Conservation (phyloP, 2,113 vertebrate species). For the Amblyornis subalaris region DNA sequence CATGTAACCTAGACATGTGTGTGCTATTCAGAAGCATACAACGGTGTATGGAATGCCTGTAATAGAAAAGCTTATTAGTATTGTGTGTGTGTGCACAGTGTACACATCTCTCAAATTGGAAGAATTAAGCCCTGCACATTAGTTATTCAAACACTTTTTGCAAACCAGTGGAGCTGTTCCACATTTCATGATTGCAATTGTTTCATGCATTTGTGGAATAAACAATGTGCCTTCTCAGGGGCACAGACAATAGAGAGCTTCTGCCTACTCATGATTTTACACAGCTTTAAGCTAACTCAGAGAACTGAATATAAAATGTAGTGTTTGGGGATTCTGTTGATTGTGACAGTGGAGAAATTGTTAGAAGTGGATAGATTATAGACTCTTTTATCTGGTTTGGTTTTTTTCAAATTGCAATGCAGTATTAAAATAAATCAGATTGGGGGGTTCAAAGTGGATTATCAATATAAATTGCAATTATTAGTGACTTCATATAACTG, state of each 20-base stretch:
- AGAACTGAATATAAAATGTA: background rate
- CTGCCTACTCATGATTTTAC: background rate
- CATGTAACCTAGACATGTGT: background rate
- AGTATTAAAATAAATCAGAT: background rate
- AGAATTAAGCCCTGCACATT: background rate
- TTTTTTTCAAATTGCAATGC: background rate
- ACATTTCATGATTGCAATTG: background rate
- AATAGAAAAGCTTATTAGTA: background rate
- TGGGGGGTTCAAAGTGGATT: background rate
- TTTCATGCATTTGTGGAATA: background rate
- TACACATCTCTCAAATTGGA: background rate
- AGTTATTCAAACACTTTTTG: background rate
- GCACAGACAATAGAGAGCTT: background rate
- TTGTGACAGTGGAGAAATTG: background rate
- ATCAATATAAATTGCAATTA: background rate
- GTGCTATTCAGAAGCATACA: background rate
- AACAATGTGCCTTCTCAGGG: background rate
- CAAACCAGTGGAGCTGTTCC: background rate
- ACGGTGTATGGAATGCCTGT: fast-evolving
- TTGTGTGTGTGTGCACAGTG: background rate
- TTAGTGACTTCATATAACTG: background rate
- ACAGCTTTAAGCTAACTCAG: background rate
- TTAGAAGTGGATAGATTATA: background rate
- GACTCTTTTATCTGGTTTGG: background rate
- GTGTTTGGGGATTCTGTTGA: background rate